A percentile compares a stretch with the other conserved stretches of the same genome.
Evolutionary conservation across 1,140 invertebrate species (phyloP).

Genomic region (Philaenus spumarius): DNA sequence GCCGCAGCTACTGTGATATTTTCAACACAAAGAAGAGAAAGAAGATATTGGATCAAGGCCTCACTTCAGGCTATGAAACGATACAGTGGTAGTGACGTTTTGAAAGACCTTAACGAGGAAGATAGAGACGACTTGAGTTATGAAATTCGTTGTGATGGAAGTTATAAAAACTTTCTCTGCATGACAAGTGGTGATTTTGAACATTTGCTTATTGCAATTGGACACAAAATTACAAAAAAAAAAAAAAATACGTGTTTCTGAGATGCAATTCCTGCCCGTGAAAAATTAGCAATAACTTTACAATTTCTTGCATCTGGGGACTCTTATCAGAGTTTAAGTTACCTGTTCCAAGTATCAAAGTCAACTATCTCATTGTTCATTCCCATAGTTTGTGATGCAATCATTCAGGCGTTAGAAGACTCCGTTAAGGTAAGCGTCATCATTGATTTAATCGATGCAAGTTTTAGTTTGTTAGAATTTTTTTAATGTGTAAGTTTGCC

Average conservation of each 20-base stretch:
- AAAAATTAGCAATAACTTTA: conserved; percentile 12
- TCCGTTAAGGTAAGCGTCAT: conserved; percentile 10
- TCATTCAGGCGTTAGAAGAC: conserved; percentile 10
- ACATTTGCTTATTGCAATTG: conserved; percentile 11
- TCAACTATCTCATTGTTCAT: too few relatives aligned
- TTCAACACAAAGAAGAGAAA: conserved; percentile 5
- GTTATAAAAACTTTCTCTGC: conserved; percentile 4
- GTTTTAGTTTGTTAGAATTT: not conserved
- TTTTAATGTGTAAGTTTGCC: too few relatives aligned
- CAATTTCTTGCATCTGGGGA: conserved; percentile 10
- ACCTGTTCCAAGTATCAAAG: conserved; percentile 14
- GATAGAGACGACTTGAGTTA: conserved; percentile 5
- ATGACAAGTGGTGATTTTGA: conserved; percentile 2
- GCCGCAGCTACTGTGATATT: conserved; percentile 3
- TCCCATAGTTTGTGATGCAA: too few relatives aligned
- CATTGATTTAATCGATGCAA: not conserved
- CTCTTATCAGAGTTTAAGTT: too few relatives aligned
- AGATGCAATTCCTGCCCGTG: conserved; percentile 12
- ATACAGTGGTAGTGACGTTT: conserved; percentile 12
- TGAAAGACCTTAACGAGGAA: conserved; percentile 13
- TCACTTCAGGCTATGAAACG: conserved; percentile 9
- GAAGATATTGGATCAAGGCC: conserved; percentile 8
- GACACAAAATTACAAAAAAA: conserved; percentile 12
- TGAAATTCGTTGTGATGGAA: conserved; percentile 9
- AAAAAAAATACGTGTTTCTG: conserved; percentile 7